phyloP scores from a whole-genome alignment of 2,113 vertebrate species.

The Herpailurus yagouaroundi region DNA sequence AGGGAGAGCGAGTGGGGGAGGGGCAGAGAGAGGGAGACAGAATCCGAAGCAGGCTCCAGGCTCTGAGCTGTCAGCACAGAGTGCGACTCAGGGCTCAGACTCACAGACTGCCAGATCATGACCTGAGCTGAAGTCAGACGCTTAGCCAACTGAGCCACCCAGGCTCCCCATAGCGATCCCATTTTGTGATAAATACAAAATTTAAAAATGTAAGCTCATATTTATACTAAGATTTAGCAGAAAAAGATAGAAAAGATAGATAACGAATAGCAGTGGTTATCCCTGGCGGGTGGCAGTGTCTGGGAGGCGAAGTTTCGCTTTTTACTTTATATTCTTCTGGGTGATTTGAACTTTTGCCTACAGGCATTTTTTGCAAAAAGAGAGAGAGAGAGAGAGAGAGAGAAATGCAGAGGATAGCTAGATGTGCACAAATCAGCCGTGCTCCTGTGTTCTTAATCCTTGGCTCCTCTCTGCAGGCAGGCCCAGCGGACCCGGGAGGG shows the following conservation, averaged over 20 bases:
- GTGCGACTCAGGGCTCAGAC: no score
- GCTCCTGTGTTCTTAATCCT: background rate
- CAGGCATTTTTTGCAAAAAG: background rate
- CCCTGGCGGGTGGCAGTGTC: no score
- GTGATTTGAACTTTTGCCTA: background rate
- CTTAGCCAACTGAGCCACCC: no score
- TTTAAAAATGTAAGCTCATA: background rate
- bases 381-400: background rate
- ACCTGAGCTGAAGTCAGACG: no score
- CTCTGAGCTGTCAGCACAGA: no score
- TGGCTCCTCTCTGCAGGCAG: background rate
- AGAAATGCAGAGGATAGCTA: background rate
- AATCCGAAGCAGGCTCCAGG: no score
- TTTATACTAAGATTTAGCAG: slow-evolving; percentile 19
- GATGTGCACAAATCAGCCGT: background rate
- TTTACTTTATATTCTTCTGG: background rate
- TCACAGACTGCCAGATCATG: no score
- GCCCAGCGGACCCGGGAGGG: background rate
- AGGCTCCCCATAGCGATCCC: background rate
- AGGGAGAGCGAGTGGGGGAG: no score
- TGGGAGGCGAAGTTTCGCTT: background rate
- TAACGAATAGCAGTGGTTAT: background rate
- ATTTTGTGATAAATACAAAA: slow-evolving; percentile 11
- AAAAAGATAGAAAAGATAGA: background rate
- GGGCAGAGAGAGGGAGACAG: no score